Conservation (phyloP, 2,888 invertebrate species). For the Acanthopleura granulata region DNA sequence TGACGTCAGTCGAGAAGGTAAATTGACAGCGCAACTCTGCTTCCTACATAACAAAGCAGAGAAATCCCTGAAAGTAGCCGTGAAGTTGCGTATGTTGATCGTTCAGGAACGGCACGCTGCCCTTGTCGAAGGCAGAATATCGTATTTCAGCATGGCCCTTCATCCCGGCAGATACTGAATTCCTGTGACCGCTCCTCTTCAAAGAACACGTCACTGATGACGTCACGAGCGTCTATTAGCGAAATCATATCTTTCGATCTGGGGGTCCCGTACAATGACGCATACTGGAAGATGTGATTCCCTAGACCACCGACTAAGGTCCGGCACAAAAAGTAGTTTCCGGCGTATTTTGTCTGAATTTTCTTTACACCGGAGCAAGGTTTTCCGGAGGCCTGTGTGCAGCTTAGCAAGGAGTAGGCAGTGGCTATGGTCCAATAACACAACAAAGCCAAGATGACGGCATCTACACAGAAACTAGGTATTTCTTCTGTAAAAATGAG, state of each 20-base stretch:
- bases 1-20: background rate
- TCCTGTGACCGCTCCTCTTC: background rate
- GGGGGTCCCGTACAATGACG: background rate
- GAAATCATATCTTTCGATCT: background rate
- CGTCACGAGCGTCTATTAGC: background rate
- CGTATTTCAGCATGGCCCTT: background rate
- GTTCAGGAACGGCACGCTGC: background rate
- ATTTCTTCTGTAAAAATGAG: no score
- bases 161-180: background rate
- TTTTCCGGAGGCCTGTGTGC: no score
- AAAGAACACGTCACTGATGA: background rate
- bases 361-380: no score
- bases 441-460: no score
- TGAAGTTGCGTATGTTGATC: background rate
- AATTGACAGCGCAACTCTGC: background rate
- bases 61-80: background rate
- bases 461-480: no score
- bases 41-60: background rate
- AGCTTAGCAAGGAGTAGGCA: no score
- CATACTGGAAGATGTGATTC: slow-evolving; percentile 20
- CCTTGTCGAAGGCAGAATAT: background rate
- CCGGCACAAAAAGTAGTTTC: background rate
- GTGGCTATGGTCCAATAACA: no score
- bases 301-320: background rate
- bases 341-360: background rate